Evolutionary conservation across 1,140 invertebrate species (phyloP), one percentile per base, ranked within the genome.

Genomic region (Ctenoplectra terminalis): DNA sequence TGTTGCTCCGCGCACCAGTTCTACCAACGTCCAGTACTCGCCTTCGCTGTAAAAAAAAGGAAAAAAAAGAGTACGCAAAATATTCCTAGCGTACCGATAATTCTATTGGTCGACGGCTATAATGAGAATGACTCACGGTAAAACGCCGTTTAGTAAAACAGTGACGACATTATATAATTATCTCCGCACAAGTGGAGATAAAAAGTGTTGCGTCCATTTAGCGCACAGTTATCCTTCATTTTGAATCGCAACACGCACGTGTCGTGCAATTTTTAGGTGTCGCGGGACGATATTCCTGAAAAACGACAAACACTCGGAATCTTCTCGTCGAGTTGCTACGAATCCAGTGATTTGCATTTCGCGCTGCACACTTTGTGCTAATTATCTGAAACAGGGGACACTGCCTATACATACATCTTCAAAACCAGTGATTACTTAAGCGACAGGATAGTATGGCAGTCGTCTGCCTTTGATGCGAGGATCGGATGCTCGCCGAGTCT

Each of bases 401-500:
- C 17, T 26, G 40, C 1, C 29, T 48, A 40, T 29, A 50, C n/a
- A 20, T 26, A 56, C 31, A 40, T 37, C 54, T 71, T 50, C 6
- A 37, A 71, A 63, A n/a, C 46, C 43, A 72, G 56, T 52, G 69
- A 26, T 34, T 48, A 40, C 31, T 56, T 37, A 69, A 60, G 67
- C 31, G 54, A 56, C 43, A 46, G 50, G 26, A n/a, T 60, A 81
- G 79, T 75, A 81, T 81, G 72, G 72, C 29, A 75, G 72, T 31
- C 46, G 15, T 58, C 40, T 40, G 50, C n/a, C 31, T 46, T 48
- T 75, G 13, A 81, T 56, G 20, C 9, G 15, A 2, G 0, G 17
- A 0, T 60, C 26, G 9, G 9, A 29, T 58, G 13, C 37, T n/a
- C 15, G 40, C 11, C 2, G 31, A 74, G 40, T 34, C 58, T 48